Base-by-base conservation (phyloP, 2,797 vertebrate genomes). In the Squalus acanthias region DNA sequence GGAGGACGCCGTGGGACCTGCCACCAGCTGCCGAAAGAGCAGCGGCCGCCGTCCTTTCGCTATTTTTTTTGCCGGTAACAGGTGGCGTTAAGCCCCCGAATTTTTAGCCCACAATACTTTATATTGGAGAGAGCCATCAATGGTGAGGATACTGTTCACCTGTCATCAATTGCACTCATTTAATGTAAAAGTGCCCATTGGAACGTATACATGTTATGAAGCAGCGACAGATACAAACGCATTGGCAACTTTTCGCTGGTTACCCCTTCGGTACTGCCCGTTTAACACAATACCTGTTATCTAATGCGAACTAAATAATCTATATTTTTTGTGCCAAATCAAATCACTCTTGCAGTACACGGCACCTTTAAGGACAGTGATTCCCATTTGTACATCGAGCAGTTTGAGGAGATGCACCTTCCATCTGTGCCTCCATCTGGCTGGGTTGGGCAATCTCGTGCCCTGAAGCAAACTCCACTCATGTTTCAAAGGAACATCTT, bases 341-440 rank as follows among this genome's bases (percentile, higher is more conserved):
- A 20, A 76, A 74, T 76, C 50, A 95, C 29, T 39, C 60, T 95
- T 95, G 26, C 29, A 95, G 15, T 72, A 74, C 26, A 60, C 13
- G 46, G 60, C 89, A 63, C 33, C 29, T 92, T 92, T 92, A 33
- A 92, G 33, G 70, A 57, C 26, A 57, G 2, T 29, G 94, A 1
- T 74, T 95, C 50, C 50, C 50, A 76, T 95, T 26, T 74, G 50
- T 95, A 72, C 17, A 57, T 57, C 13, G 29, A 74, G 94, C 50
- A 74, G 89, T 57, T 76, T 95, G 69, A 93, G 63, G 94, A 63
- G 60, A 53, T 93, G 96, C 70, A 60, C 95, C 72, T 96, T 96
- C 92, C 96, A 95, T 97, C 96, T 97, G 96, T 97, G 97, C 96
- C 96, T 97, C 98, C 98, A 98, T 98, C 97, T 98, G 98, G 97